phyloP scores from a whole-genome alignment of 1,140 invertebrate species.

The Pseudomyrmex dendroicus region DNA sequence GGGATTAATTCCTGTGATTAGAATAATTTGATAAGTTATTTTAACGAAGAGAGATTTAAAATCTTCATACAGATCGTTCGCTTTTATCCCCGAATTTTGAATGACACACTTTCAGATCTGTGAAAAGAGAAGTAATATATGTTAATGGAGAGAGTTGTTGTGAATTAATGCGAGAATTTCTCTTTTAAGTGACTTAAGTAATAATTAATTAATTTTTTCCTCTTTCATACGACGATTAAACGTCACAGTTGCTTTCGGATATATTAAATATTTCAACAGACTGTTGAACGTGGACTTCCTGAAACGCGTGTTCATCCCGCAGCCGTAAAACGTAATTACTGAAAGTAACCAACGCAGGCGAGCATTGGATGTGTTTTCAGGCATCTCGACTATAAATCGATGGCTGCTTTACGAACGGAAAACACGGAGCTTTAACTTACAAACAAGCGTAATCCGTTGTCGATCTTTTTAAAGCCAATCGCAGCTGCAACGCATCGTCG shows the following conservation, averaged over 20 bases:
- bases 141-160: neutral
- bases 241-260: neutral
- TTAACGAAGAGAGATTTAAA: neutral
- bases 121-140: too few species aligned
- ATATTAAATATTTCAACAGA: conserved; percentile 4
- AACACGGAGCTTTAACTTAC: conserved; percentile 1
- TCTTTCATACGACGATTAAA: neutral
- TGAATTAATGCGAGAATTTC: neutral
- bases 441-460: conserved; percentile 27
- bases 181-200: neutral
- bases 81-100: neutral
- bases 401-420: conserved; percentile 4
- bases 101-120: neutral
- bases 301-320: neutral
- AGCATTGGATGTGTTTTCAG: conserved; percentile 48
- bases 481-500: neutral
- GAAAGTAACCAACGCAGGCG: conserved; percentile 1
- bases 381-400: conserved; percentile 44
- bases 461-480: conserved; percentile 20
- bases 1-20: too few species aligned
- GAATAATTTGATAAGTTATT: conserved; percentile 1
- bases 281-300: conserved; percentile 7
- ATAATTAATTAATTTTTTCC: conserved; percentile 1
- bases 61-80: neutral
- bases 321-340: conserved; percentile 49